Evolutionary conservation across 2,888 invertebrate species (phyloP).

Genomic region (Blastobasis adustella): DNA sequence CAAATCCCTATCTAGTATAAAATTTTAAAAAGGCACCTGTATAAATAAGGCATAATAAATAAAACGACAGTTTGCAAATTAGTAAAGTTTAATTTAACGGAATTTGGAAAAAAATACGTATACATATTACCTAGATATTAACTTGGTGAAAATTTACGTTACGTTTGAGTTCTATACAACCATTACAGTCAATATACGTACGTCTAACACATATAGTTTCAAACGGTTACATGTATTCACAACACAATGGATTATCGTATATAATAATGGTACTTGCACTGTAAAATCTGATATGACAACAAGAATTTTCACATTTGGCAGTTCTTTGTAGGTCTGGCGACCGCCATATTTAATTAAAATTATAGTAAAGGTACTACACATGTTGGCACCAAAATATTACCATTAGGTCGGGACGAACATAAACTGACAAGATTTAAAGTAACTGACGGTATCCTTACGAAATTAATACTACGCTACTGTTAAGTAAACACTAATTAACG

Average conservation of each 20-base stretch:
- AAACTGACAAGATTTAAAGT: conserved; percentile 36
- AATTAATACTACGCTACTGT: conserved; percentile 45
- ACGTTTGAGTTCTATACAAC: conserved; percentile 52
- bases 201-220: conserved; percentile 29
- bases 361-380: conserved; percentile 8
- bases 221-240: conserved; percentile 34
- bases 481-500: conserved; percentile 66
- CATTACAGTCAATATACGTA: conserved; percentile 29
- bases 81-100: conserved; percentile 56
- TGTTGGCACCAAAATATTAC: conserved; percentile 40
- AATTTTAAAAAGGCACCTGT: too few species aligned
- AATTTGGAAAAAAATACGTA: conserved; percentile 64
- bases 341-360: conserved; percentile 13
- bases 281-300: conserved; percentile 34
- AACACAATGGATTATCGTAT: conserved; percentile 46
- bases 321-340: conserved; percentile 17
- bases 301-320: conserved; percentile 44
- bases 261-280: conserved; percentile 11
- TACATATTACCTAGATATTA: conserved; percentile 49
- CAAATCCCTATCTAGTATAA: too few species aligned
- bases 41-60: conserved; percentile 10
- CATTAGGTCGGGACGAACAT: conserved; percentile 30
- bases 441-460: conserved; percentile 53
- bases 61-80: conserved; percentile 41
- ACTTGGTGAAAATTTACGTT: conserved; percentile 44